Percentiles rank a stretch among this genome's conserved stretches.
Evolutionary conservation across 2,888 invertebrate genomes (phyloP).

Genomic region (Fragum sueziense): DNA sequence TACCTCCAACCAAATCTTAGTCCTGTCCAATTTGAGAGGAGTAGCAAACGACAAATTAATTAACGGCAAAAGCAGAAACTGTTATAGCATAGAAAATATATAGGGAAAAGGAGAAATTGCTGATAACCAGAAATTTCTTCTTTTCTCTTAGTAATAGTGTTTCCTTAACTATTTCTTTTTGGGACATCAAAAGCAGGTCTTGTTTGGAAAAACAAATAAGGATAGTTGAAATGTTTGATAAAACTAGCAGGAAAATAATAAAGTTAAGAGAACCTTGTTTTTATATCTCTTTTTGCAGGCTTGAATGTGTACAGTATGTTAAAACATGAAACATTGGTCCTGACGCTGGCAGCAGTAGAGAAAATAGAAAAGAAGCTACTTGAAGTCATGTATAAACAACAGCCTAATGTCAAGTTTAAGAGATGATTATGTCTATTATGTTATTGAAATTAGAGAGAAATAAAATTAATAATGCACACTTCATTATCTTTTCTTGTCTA

Average conservation of each 20-base stretch:
- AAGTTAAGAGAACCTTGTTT: too few species aligned
- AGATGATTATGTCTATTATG: background rate
- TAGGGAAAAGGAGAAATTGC: background rate
- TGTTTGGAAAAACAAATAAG: too few species aligned
- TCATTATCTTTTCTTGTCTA: too few species aligned
- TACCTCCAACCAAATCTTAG: too few species aligned
- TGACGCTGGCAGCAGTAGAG: slow-evolving; percentile 93
- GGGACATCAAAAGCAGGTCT: too few species aligned
- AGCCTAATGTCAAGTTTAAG: slow-evolving; percentile 28
- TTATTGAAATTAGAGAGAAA: background rate
- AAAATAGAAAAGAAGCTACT: slow-evolving; percentile 88
- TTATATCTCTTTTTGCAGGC: slow-evolving; percentile 76
- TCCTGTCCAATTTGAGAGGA: too few species aligned
- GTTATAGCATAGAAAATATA: background rate
- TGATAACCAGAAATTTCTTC: slow-evolving; percentile 4
- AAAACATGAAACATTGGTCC: slow-evolving; percentile 95
- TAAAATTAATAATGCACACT: background rate
- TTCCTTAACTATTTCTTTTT: too few species aligned
- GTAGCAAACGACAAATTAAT: too few species aligned
- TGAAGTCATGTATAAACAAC: slow-evolving; percentile 66
- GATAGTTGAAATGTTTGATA: too few species aligned
- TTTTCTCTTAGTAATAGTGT: too few species aligned
- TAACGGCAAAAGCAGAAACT: background rate
- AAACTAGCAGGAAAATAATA: too few species aligned
- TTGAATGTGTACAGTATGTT: slow-evolving; percentile 98